Conservation (phyloP, 2,113 vertebrate species). For the Oxygymnocypris stewartii region DNA sequence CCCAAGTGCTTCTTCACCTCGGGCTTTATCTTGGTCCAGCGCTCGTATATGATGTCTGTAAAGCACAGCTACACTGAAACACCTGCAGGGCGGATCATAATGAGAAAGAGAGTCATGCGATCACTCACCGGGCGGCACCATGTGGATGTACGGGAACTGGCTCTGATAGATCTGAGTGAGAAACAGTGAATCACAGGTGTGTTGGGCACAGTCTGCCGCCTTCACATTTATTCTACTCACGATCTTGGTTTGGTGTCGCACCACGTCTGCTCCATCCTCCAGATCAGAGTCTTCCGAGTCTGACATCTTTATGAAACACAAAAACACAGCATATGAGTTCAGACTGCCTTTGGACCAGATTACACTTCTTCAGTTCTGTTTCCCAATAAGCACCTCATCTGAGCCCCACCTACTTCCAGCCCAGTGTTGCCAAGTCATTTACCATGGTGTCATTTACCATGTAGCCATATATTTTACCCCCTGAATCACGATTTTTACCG, state of each 20-base stretch:
- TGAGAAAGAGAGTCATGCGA: not conserved
- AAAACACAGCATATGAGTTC: not conserved
- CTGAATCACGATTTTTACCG: no score
- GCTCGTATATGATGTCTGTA: constrained; percentile 59
- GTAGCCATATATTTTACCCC: no score
- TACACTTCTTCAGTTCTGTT: not conserved
- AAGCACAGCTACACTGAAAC: not conserved
- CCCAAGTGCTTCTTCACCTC: constrained; percentile 43
- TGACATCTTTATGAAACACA: constrained; percentile 60
- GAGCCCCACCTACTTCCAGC: not conserved
- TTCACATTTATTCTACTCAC: not conserved
- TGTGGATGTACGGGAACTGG: constrained; percentile 16
- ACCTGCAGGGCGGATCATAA: not conserved
- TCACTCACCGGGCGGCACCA: constrained; percentile 48
- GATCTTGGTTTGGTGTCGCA: constrained; percentile 31
- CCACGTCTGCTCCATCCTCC: constrained; percentile 64
- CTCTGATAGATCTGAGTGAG: constrained; percentile 33
- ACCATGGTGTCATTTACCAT: no score
- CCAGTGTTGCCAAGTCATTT: no score
- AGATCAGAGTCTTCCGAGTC: constrained; percentile 71
- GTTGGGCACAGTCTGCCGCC: not conserved
- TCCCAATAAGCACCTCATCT: not conserved
- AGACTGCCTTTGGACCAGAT: no score
- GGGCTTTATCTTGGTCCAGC: constrained; percentile 55
- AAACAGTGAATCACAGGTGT: not conserved